Conservation (phyloP, 2,113 vertebrate species). For the Antigone vipio region DNA sequence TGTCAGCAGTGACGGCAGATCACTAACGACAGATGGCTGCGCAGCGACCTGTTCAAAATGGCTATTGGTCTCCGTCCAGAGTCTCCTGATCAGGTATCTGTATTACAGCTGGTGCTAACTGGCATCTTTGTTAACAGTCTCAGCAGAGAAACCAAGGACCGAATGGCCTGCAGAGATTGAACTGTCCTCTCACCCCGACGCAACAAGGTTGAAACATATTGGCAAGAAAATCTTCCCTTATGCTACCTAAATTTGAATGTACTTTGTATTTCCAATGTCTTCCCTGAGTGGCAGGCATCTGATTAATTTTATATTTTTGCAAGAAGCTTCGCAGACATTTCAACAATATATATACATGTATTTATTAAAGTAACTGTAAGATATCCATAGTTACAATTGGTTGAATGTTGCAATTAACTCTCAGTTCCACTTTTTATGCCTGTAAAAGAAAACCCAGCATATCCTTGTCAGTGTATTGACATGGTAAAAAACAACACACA, state of each 20-base stretch:
- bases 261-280: not conserved
- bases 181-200: not conserved
- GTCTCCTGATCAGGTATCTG: not conserved
- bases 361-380: not conserved
- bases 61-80: not conserved
- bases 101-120: not conserved
- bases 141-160: not conserved
- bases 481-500: not conserved
- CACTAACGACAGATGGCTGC: not conserved
- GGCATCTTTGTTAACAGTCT: not conserved
- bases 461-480: not conserved
- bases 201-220: not conserved
- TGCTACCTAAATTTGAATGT: not conserved
- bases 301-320: not conserved
- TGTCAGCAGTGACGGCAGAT: not conserved
- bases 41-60: not conserved
- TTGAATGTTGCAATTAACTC: not conserved
- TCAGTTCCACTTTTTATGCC: not conserved
- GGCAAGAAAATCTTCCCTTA: not conserved
- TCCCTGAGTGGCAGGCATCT: not conserved
- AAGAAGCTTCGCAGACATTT: not conserved
- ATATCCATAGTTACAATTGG: not conserved
- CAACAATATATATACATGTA: not conserved
- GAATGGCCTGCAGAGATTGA: not conserved
- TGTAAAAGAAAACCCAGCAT: not conserved